Conservation (phyloP, 2,113 vertebrate genomes). For the Eptesicus fuscus region DNA sequence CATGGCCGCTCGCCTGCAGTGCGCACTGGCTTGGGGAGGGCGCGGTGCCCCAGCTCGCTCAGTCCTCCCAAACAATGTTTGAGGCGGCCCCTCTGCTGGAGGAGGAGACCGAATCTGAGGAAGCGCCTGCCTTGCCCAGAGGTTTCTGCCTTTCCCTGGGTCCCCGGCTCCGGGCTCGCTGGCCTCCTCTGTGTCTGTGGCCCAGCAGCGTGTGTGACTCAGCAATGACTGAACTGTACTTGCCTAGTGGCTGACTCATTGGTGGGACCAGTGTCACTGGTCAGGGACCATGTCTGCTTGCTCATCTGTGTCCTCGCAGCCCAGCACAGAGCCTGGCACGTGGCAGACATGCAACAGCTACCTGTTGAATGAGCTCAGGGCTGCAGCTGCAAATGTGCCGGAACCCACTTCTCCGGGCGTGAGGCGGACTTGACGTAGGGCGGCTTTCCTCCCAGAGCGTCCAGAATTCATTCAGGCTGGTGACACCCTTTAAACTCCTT, state of each 20-base stretch:
- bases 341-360: neutral
- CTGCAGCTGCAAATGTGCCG: neutral
- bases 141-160: neutral
- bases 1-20: neutral
- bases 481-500: constrained; percentile 59
- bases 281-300: neutral
- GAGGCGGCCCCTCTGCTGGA: neutral
- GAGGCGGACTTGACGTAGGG: neutral
- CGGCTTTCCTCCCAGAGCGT: neutral
- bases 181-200: neutral
- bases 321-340: neutral
- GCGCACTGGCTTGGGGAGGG: neutral
- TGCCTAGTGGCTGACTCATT: neutral
- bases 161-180: neutral
- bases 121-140: neutral
- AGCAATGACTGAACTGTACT: neutral
- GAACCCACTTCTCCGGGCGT: neutral
- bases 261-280: neutral
- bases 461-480: constrained; percentile 58
- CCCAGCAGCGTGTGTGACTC: neutral
- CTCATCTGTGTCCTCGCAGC: neutral
- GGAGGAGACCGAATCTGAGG: neutral
- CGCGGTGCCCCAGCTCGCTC: neutral
- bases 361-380: neutral
- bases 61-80: neutral